These are phyloP conservation scores for Cisticola juncidis DNA, from an alignment of 2,113 vertebrate genomes.

Conservation along the genomic window DNA sequence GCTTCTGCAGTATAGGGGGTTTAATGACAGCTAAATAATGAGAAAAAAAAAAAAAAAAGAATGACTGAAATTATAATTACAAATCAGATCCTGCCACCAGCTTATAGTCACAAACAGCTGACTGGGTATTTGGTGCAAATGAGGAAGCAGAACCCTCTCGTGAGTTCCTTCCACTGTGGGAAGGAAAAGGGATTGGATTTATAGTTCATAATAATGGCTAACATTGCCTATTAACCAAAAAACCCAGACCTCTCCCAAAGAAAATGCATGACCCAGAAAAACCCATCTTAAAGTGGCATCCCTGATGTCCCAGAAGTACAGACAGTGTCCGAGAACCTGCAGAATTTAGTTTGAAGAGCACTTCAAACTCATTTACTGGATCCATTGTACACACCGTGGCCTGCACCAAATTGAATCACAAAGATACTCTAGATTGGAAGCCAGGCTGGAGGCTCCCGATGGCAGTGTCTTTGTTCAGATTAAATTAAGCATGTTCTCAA, in stretches of 20 bases:
- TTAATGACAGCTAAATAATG: not conserved
- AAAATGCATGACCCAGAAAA: not conserved
- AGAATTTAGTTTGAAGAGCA: not conserved
- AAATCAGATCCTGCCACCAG: not conserved
- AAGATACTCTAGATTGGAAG: constrained; percentile 38
- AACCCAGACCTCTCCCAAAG: not conserved
- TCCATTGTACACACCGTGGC: not conserved
- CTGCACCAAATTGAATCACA: constrained; percentile 53
- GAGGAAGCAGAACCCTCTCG: not conserved
- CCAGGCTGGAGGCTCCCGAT: constrained; percentile 20
- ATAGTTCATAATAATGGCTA: not conserved
- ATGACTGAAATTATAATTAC: not conserved
- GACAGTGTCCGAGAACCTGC: not conserved
- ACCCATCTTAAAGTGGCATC: not conserved
- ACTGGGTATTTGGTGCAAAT: not conserved
- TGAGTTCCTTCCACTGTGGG: not conserved
- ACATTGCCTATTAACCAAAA: not conserved
- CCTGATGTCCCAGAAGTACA: not conserved
- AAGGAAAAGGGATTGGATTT: not conserved
- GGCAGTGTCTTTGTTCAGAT: constrained; percentile 61
- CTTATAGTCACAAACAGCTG: not conserved
- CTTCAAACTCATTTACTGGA: constrained; percentile 25
- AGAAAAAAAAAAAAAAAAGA: not conserved
- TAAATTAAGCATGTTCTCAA: constrained; percentile 71
- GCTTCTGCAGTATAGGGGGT: not conserved